phyloP scores from a whole-genome alignment of 2,888 invertebrate genomes.

The Drosophila merina region DNA sequence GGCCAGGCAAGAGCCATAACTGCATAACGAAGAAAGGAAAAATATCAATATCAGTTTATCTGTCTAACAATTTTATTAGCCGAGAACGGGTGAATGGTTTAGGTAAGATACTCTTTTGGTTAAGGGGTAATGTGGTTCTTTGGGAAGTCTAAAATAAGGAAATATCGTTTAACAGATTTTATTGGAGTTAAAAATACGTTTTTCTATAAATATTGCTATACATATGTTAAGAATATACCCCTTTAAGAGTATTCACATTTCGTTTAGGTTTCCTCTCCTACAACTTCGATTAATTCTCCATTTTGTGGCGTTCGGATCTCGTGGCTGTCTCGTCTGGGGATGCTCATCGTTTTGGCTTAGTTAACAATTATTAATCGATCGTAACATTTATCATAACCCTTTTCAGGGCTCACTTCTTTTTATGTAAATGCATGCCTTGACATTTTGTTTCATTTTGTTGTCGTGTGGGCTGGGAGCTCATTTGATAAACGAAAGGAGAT shows the following conservation, averaged over 20 bases:
- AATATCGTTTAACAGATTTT: too few relatives aligned
- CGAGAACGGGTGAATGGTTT: slow-evolving; percentile 26
- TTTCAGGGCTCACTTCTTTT: slow-evolving; percentile 32
- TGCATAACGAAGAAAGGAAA: slow-evolving; percentile 21
- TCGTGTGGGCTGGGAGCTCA: slow-evolving; percentile 15
- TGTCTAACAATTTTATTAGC: slow-evolving; percentile 77
- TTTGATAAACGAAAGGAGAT: slow-evolving; percentile 44
- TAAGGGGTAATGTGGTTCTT: neutral
- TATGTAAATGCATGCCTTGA: slow-evolving; percentile 60
- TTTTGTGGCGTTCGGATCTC: slow-evolving; percentile 28
- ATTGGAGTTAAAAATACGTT: too few relatives aligned
- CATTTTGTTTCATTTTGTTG: slow-evolving; percentile 14
- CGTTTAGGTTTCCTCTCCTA: neutral
- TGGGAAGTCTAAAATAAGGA: too few relatives aligned
- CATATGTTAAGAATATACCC: neutral
- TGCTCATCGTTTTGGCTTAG: slow-evolving; percentile 67
- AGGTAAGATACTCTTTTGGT: neutral
- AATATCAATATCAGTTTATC: slow-evolving; percentile 63
- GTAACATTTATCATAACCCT: slow-evolving; percentile 74
- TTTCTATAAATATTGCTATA: neutral
- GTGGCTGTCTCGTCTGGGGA: slow-evolving; percentile 37
- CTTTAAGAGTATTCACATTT: neutral
- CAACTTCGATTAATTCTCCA: slow-evolving; percentile 24
- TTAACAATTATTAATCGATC: slow-evolving; percentile 80
- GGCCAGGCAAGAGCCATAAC: slow-evolving; percentile 31